Evolutionary conservation across 1,140 invertebrate genomes (phyloP), one percentile per base, ranked within the genome.

Genomic region (Bombus pyrosoma): DNA sequence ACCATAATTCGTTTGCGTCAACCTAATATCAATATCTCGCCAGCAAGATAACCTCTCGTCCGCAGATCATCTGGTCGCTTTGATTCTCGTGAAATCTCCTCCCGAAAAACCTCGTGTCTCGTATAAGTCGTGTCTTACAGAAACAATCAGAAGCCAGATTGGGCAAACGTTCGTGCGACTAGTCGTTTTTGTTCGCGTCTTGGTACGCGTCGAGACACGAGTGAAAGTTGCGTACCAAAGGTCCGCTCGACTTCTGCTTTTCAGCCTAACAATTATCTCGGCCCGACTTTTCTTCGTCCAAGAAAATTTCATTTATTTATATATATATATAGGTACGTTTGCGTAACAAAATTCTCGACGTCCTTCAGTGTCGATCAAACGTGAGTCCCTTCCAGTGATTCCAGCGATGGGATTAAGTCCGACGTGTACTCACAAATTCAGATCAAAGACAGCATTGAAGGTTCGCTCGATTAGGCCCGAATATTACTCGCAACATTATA

Each of bases 141-240:
- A 22, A n/a, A 77, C 75, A 77, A 77, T 77, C 75, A 25, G 8
- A n/a, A 6, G 34, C 13, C 25, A 53, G 39, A 37, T 79, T 34
- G 32, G 39, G 28, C 43, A 53, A 53, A 79, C 25, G 12, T 12
- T 12, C 39, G 37, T 28, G 39, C 53, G 39, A 66, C 76, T 43
- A 34, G 32, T 68, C 10, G 22, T 47, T 79, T 68, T 34, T 79
- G 39, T 41, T 43, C n/a, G 4, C 57, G 5, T 4, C 39, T 64
- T 18, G 59, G 15, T 62, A 62, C 75, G 34, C 57, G 39, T 0
- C 64, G 10, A 32, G 43, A 15, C 68, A 34, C 39, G 66, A 81
- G 66, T 71, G 66, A 81, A 81, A 71, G 66, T 71, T 81, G 43
- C 68, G 28, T 34, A 22, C 43, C 28, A 9, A 34, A 4, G 12